Evolutionary conservation across 1,140 invertebrate species (phyloP), one percentile per base, ranked within the genome.

Genomic region (Bacillus rossius): DNA sequence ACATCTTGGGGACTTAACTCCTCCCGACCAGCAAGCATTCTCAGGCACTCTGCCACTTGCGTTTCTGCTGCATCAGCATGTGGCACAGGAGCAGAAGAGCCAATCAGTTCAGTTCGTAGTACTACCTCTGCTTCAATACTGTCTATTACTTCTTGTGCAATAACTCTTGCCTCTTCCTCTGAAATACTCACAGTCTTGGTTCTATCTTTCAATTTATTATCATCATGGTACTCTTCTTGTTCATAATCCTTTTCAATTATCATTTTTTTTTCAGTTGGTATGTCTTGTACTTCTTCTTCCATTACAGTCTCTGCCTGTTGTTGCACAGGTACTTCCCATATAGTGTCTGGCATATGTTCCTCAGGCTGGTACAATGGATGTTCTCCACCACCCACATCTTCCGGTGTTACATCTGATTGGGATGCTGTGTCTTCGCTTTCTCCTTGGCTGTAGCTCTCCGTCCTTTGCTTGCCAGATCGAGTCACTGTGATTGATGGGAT

Each of bases 251-350:
- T 69, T 61, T 75, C 72, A 49, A 67, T 34, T 42, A 67, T 64
- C 19, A 65, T 42, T 63, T 71, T 65, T 25, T 67, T 64, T 56
- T 72, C 67, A 8, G 65, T 53, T 14, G 71, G 66, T 49, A 74
- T 68, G 20, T 73, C 68, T 55, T 68, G 59, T 25, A 70, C 61
- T 22, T 57, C 52, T 62, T 72, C 69, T 55, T 62, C 60, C 8
- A 59, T 59, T 23, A 58, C 25, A 16, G 61, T 51, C 53, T 70
- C 67, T 50, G 61, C 40, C 64, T 66, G 71, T 65, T 80, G 77
- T 70, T 82, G 77, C 14, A 84, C 67, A 22, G 83, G 78, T 25
- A 83, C 79, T 75, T 85, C 83, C 79, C 84, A 84, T 48, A 85
- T 72, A 57, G 80, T 80, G 61, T 83, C 79, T 64, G 50, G 61